Conservation (phyloP, 2,113 vertebrate genomes). For the Chionis minor region DNA sequence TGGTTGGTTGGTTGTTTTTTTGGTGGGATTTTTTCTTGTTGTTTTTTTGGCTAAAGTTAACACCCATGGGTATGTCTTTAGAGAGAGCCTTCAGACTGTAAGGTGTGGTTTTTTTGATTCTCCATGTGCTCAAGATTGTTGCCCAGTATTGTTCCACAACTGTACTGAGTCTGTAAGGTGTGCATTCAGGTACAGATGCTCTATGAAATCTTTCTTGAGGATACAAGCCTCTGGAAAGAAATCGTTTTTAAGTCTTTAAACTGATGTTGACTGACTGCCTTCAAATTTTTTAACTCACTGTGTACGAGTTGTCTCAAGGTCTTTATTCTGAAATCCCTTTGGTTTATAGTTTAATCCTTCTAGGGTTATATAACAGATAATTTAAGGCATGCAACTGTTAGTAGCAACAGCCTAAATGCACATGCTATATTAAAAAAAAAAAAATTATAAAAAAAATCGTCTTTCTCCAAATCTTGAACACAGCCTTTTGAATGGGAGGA, state of each 20-base stretch:
- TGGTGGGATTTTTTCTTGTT: background rate
- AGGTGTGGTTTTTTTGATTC: background rate
- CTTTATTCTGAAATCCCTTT: background rate
- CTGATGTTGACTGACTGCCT: background rate
- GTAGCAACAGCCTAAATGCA: background rate
- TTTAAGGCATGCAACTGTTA: background rate
- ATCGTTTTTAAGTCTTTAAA: background rate
- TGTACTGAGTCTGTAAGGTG: background rate
- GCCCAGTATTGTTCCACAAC: background rate
- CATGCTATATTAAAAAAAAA: background rate
- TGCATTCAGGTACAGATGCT: background rate
- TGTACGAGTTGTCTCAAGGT: background rate
- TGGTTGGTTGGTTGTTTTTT: fast-evolving
- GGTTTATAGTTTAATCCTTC: background rate
- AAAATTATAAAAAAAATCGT: background rate
- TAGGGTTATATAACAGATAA: background rate
- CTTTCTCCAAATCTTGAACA: background rate
- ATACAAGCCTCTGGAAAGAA: background rate
- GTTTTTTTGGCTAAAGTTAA: background rate
- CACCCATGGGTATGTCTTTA: background rate
- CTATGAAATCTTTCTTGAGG: background rate
- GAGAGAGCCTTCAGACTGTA: background rate
- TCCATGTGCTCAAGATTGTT: background rate
- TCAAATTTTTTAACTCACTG: background rate
- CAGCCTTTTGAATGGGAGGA: background rate